Percentiles rank a stretch among this genome's conserved stretches.
Evolutionary conservation across 1,140 invertebrate genomes (phyloP).

Genomic region (Latrodectus geometricus): DNA sequence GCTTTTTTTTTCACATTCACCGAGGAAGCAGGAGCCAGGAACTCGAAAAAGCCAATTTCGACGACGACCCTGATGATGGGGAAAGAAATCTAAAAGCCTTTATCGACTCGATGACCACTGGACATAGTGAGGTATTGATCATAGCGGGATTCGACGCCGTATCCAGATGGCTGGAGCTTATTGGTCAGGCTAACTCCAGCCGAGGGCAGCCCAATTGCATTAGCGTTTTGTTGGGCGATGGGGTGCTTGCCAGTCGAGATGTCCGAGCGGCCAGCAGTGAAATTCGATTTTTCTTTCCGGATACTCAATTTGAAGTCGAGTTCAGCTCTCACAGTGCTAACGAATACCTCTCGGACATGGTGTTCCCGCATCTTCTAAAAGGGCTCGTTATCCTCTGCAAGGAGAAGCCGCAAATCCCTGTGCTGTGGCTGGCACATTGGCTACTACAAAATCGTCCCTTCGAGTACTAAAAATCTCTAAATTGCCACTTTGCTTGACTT

Average conservation of each 20-base stretch:
- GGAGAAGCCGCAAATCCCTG: conserved; percentile 44
- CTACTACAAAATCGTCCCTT: conserved; percentile 32
- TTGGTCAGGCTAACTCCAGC: conserved; percentile 50
- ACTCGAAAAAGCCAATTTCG: conserved; percentile 33
- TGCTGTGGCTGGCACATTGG: conserved; percentile 44
- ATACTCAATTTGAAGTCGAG: conserved; percentile 13
- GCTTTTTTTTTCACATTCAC: conserved; percentile 15
- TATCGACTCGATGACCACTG: conserved; percentile 42
- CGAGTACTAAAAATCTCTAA: not conserved
- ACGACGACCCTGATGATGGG: conserved; percentile 32
- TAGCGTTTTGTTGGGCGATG: conserved; percentile 35
- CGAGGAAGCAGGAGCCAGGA: not conserved
- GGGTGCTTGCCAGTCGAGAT: conserved; percentile 13
- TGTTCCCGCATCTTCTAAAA: conserved; percentile 29
- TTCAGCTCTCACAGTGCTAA: conserved; percentile 10
- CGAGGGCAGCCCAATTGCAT: conserved; percentile 37
- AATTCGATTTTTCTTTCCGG: conserved; percentile 53
- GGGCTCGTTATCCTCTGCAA: conserved; percentile 40
- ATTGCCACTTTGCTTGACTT: not conserved
- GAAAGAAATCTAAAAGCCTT: conserved; percentile 49
- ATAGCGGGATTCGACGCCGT: conserved; percentile 46
- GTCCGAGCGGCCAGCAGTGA: conserved; percentile 31
- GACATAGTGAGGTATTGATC: conserved; percentile 52
- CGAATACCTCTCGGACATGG: conserved; percentile 35
- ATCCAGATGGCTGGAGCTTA: conserved; percentile 57